Evolutionary conservation across 1,140 invertebrate genomes (phyloP), one percentile per base, ranked within the genome.

Genomic region (Temnothorax longispinosus): DNA sequence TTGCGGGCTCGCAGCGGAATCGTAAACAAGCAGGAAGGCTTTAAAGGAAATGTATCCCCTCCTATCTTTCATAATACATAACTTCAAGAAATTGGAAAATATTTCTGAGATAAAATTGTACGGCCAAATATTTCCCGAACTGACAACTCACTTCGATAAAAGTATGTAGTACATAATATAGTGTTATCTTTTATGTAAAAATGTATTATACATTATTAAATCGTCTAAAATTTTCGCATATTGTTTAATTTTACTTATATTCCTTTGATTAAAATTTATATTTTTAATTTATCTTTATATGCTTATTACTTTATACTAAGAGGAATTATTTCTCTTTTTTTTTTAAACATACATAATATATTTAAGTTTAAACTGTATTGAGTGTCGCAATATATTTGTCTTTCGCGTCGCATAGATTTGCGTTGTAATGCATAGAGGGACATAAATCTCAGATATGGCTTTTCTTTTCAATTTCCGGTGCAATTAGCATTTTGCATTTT

Each of bases 21-120:
- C 80, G 41, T 84, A 84, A 84, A 84, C 80, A 84, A 84, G 41
- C 10, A 8, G 54, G 41, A 15, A 21, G 27, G n/a, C 54, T 82
- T 58, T 84, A 38, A 81, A 38, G 21, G 47, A 44, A 84, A 60
- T 18, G 80, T 75, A 62, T 50, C 56, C 27, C 10, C 44, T 62
- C 10, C 27, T 58, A 47, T 74, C 54, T 35, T 50, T 75, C 44
- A 60, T 84, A 75, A 84, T 60, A 50, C 52, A 74, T 60, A 54
- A 81, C 50, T 41, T 41, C 1, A 21, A 41, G 18, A 84, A 74
- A 84, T 75, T 84, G 54, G 18, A 75, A 60, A 50, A 60, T 74
- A 44, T 74, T 56, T 38, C 13, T 60, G 71, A 21, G n/a, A 35
- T 60, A 60, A 75, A 74, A 74, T 75, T 62, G 27, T 74, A 75